Base-by-base conservation (phyloP, 2,113 vertebrate species). In the Erpornis zantholeuca region DNA sequence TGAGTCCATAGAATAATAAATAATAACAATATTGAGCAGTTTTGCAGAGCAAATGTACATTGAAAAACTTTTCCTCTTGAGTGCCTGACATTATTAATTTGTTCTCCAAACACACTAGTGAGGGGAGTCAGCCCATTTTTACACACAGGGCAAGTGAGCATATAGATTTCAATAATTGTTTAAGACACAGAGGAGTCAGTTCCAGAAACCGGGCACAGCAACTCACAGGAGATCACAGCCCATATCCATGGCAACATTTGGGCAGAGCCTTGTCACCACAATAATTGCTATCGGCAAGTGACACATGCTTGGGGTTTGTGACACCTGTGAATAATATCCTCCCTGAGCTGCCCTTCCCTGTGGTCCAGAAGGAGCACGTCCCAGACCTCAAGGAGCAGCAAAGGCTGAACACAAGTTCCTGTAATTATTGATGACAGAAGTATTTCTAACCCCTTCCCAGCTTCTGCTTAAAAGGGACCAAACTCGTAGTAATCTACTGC, bases 1-100 rank as follows among this genome's bases (percentile, higher is more conserved):
- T 96, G 90, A 96, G 80, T 68, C 93, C 71, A 36, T 81, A 81
- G 90, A 91, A 96, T 94, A 96, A 97, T 96, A 97, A 96, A 96
- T 96, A 96, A 95, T 90, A 97, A 97, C 90, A 90, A 94, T 92
- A 96, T 92, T 96, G 90, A 96, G 72, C 94, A 95, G 90, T 82
- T 96, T 83, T 86, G 76, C 86, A 94, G 88, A 93, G 76, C 91
- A 93, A 92, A 94, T 82, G 75, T 53, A 86, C 80, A 78, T 27
- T 93, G 94, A 95, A 90, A 86, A 96, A 95, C 86, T 96, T 96
- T 84, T 93, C 86, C 82, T 96, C 90, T 75, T 92, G 72, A 92
- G 76, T 69, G 82, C 50, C 80, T 96, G 92, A 96, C 92, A 84
- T 93, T 90, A 94, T 88, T 96, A 92, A 96, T 95, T 95, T 92